A percentile compares a stretch with the other conserved stretches of the same genome.
Evolutionary conservation across 2,113 vertebrate genomes (phyloP).

Genomic region (Hoplias malabaricus): DNA sequence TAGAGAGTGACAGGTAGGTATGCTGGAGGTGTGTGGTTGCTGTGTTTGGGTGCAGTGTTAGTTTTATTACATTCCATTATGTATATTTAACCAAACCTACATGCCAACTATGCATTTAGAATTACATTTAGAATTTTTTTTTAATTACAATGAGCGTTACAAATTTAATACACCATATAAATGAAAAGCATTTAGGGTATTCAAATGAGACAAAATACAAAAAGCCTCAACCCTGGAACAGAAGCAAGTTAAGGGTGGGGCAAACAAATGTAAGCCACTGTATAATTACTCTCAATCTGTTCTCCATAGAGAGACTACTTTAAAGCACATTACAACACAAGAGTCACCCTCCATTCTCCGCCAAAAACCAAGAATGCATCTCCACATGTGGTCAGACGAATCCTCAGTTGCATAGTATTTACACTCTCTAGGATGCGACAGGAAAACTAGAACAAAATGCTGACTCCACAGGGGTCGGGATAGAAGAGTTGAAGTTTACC

Average conservation of each 20-base stretch:
- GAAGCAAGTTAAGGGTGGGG: constrained; percentile 58
- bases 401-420: constrained; percentile 24
- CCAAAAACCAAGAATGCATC: constrained; percentile 23
- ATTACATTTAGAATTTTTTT: too few relatives aligned
- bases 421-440: constrained; percentile 47
- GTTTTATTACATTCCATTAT: neutral
- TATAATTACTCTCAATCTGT: constrained; percentile 58
- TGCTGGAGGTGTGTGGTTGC: constrained; percentile 1
- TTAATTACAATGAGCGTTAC: neutral
- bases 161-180: neutral
- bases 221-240: constrained; percentile 16
- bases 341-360: neutral
- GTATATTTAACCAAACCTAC: neutral
- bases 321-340: constrained; percentile 15
- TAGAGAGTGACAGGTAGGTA: constrained; percentile 20
- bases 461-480: constrained; percentile 54
- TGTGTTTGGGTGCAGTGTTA: constrained; percentile 8
- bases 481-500: constrained; percentile 60
- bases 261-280: constrained; percentile 31
- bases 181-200: neutral
- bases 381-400: constrained; percentile 49
- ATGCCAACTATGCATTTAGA: neutral
- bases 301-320: constrained; percentile 43
- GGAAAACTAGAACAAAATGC: constrained; percentile 48
- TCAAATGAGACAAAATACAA: constrained; percentile 29